Base-by-base conservation (phyloP, 2,113 vertebrate species). In the Caracal caracal region DNA sequence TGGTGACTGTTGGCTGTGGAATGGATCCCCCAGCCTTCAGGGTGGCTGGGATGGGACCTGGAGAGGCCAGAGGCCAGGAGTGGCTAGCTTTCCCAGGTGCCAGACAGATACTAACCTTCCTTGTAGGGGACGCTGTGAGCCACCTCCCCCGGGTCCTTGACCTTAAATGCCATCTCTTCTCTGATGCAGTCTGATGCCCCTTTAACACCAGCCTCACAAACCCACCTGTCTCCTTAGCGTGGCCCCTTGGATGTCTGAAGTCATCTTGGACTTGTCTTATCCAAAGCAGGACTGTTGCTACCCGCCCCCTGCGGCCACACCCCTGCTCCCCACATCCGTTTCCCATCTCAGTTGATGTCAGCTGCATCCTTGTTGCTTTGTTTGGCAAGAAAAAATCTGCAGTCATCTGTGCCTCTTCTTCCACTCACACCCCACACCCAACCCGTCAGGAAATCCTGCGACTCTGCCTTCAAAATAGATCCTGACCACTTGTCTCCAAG, bases 301-400 rank as follows among this genome's bases (percentile, higher is more conserved):
- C 51, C 68, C 35, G 1, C 4, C 2, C 15, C 5, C 68, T 40
- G 3, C 8, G 10, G 3, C 80, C 59, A 20, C 1, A 2, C 22
- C 61, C 68, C 56, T 15, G 56, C 28, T 66, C 56, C 51, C 65
- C 53, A 78, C 26, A 43, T 33, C 63, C 4, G 12, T 51, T 83
- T 37, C 91, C 91, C 35, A 1, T 24, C 63, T 92, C 71, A 2
- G 37, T 4, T 15, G 15, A 83, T 22, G 43, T 73, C 80, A 56
- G 84, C 35, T 47, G 28, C n/a, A 47, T 56, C 30, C 80, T 90
- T 2, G 12, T 17, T n/a, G 51, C 63, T 84, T 71, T 37, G 24
- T 79, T 85, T 30, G n/a, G 78, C 87, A 43, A 59, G 56, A 40
- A 59, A 84, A 90, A 17, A 17, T 79, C 61, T 22, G 12, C 0